Base-by-base conservation (phyloP, 37 sponge, comb jelly and placozoan genomes). In the Geodia barretti region DNA sequence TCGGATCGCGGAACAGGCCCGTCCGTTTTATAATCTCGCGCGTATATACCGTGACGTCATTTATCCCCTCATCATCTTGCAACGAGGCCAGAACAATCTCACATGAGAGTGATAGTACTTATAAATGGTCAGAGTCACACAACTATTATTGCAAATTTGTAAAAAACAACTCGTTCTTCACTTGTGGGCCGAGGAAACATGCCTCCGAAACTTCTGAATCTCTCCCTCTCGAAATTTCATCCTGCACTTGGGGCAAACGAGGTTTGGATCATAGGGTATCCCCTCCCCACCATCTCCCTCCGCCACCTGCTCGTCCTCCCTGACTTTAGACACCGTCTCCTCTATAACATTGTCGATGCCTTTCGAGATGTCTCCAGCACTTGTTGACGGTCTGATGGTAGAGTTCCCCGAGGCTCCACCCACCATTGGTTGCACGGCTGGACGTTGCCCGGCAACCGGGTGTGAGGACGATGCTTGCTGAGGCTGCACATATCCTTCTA, bases 201-300 rank as follows among this genome's bases (percentile, higher is more conserved):
- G 88, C 5, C 43, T 29, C 43, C 77, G 68, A 39, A 70, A 79
- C 37, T 76, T 81, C 26, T 87, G 88, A 38, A 87, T 87, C 36
- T 87, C 88, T 60, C 88, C 88, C 7, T 67, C 74, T 9, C 88
- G 62, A 60, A 59, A 76, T 32, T 4, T 1, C 68, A 26, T 68
- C 24, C 62, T 61, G 77, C 88, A 88, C 35, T 68, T 76, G 1
- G 88, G 88, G 71, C 88, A 88, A 23, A 77, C 73, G 26, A 88
- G 47, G 68, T 88, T 88, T 14, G 88, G 83, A 70, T 88, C 88
- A 30, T 64, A 76, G 0, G 88, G 88, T 43, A 32, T 23, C 21
- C 33, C 83, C 40, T 47, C 73, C 19, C 25, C 72, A 7, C 14
- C 54, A 7, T 47, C 54, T 14, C 54, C 54, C 54, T 47, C 54